Evolutionary conservation across 2,113 vertebrate genomes (phyloP).

Genomic region (Thinocorus orbignyianus): DNA sequence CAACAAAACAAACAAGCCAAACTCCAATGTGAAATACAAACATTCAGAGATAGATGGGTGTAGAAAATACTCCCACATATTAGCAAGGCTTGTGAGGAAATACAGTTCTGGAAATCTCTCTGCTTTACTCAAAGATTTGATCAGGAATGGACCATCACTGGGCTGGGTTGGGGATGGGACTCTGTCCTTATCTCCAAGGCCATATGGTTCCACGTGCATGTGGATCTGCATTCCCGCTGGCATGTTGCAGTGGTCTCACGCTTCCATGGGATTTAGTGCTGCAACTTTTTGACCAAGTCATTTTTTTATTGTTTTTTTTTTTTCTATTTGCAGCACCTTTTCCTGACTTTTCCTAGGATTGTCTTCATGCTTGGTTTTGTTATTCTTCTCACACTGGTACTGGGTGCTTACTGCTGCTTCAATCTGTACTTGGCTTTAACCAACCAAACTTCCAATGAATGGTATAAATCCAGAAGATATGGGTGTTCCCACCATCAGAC

Average conservation of each 20-base stretch:
- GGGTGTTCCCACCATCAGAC: constrained; percentile 9
- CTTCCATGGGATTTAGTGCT: neutral
- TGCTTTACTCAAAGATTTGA: neutral
- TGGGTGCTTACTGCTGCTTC: constrained; percentile 87
- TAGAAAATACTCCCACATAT: neutral
- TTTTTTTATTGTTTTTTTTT: neutral
- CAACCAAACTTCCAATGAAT: constrained; percentile 93
- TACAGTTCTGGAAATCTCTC: neutral
- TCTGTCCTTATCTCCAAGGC: neutral
- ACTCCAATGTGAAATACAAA: neutral
- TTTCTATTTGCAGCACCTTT: constrained; percentile 83
- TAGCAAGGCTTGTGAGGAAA: neutral
- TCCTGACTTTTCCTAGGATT: constrained; percentile 91
- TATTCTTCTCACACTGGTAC: constrained; percentile 80
- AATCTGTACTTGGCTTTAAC: constrained; percentile 80
- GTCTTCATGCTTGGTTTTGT: constrained; percentile 94
- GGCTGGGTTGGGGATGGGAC: neutral
- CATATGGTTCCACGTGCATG: fast-evolving
- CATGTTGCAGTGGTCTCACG: fast-evolving
- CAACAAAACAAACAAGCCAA: neutral
- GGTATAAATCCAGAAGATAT: constrained; percentile 78
- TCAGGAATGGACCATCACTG: neutral
- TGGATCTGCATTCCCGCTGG: neutral
- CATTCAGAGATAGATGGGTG: neutral
- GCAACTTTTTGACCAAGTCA: neutral